phyloP scores from a whole-genome alignment of 2,888 invertebrate genomes.

The Caenorhabditis sp. region DNA sequence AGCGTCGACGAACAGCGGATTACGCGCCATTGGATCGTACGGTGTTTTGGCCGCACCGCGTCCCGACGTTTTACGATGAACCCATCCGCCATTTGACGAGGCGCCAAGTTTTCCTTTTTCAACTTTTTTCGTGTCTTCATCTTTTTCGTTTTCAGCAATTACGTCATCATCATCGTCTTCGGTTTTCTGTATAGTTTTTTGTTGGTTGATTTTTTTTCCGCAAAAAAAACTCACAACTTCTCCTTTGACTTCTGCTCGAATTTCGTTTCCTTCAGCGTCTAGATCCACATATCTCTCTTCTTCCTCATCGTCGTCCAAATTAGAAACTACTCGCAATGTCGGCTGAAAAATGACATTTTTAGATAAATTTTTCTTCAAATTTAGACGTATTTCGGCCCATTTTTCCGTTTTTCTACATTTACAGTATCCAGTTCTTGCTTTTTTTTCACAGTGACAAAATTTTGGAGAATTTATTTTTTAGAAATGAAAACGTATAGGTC shows the following conservation, averaged over 20 bases:
- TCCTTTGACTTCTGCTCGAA: slow-evolving; percentile 3
- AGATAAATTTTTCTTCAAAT: too few relatives aligned
- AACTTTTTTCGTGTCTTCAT: slow-evolving; percentile 33
- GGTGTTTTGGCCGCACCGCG: slow-evolving; percentile 34
- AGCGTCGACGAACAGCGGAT: slow-evolving; percentile 86
- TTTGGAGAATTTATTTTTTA: too few relatives aligned
- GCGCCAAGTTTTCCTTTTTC: slow-evolving; percentile 25
- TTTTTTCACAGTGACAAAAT: too few relatives aligned
- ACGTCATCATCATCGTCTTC: slow-evolving; percentile 12
- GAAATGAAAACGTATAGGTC: too few relatives aligned
- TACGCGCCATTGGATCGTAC: slow-evolving; percentile 77
- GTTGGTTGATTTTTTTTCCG: too few relatives aligned
- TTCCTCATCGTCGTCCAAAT: slow-evolving; percentile 69
- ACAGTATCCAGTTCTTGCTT: too few relatives aligned
- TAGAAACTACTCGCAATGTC: slow-evolving; percentile 17
- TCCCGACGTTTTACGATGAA: slow-evolving; percentile 41
- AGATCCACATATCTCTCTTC: slow-evolving; percentile 71
- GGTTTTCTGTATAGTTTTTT: slow-evolving; percentile 3
- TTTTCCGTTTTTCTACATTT: too few relatives aligned
- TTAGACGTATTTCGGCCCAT: too few relatives aligned
- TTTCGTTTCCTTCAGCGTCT: slow-evolving; percentile 53
- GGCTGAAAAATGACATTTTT: slow-evolving; percentile 25
- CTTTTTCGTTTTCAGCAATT: slow-evolving; percentile 8
- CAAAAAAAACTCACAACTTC: slow-evolving; percentile 1
- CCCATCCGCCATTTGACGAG: slow-evolving; percentile 48